Percentiles rank a stretch among this genome's conserved stretches.
Evolutionary conservation across 2,113 vertebrate genomes (phyloP).

Genomic region (Oxygymnocypris stewartii): DNA sequence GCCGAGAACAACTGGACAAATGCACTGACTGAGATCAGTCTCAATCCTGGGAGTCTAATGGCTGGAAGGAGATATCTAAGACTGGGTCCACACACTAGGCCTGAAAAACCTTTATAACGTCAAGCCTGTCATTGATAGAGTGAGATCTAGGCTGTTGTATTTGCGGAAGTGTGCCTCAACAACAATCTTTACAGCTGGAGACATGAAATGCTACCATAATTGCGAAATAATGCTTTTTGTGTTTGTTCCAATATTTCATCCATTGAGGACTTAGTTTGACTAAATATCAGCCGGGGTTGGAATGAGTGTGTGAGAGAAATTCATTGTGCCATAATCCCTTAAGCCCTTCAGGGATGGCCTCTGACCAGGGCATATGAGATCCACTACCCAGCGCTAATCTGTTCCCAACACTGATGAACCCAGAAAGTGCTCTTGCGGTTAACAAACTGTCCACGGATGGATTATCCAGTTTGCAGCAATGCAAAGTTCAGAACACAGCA

Average conservation of each 20-base stretch:
- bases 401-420: conserved; percentile 75
- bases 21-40: conserved; percentile 46
- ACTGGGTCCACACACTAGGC: conserved; percentile 19
- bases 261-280: conserved; percentile 28
- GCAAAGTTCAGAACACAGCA: conserved; percentile 65
- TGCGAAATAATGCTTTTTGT: conserved; percentile 22
- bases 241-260: conserved; percentile 16
- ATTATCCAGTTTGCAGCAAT: conserved; percentile 71
- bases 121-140: not conserved
- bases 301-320: conserved; percentile 60
- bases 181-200: conserved; percentile 12
- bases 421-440: conserved; percentile 76
- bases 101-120: conserved; percentile 25
- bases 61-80: conserved; percentile 27
- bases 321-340: conserved; percentile 75
- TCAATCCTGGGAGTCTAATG: conserved; percentile 22
- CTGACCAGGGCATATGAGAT: conserved; percentile 80
- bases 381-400: conserved; percentile 76
- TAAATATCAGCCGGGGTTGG: conserved; percentile 55
- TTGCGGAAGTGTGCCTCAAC: conserved; percentile 17
- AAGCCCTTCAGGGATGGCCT: conserved; percentile 77
- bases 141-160: conserved; percentile 10
- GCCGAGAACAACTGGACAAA: conserved; percentile 13
- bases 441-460: conserved; percentile 76
- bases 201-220: conserved; percentile 6